Conservation (phyloP, 2,113 vertebrate genomes). For the Nymphicus hollandicus region DNA sequence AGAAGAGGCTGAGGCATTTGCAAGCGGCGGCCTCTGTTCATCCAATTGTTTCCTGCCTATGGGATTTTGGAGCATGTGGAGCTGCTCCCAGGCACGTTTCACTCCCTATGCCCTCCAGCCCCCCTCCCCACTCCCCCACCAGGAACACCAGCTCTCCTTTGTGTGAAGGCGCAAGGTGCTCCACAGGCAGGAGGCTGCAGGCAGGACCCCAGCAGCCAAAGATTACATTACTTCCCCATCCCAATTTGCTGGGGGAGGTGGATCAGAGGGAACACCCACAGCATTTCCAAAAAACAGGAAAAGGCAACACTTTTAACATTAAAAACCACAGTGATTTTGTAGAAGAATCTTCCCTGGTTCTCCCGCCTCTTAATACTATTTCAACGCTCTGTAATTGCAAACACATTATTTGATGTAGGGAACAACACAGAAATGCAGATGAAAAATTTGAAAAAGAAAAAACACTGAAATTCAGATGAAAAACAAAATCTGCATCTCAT, state of each 20-base stretch:
- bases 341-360: not conserved
- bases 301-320: not conserved
- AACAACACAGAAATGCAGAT: not conserved
- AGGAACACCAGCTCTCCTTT: conserved; percentile 20
- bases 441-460: not conserved
- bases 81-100: conserved; percentile 57
- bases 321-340: not conserved
- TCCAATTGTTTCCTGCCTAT: conserved; percentile 24
- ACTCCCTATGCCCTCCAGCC: not conserved
- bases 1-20: not conserved
- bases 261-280: not conserved
- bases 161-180: not conserved
- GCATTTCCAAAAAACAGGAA: not conserved
- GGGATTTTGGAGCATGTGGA: conserved; percentile 5
- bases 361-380: not conserved
- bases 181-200: not conserved
- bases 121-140: not conserved
- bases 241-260: not conserved
- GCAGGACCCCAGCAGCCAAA: not conserved
- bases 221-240: not conserved
- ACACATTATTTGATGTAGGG: not conserved
- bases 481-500: not conserved
- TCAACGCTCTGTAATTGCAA: not conserved
- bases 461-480: not conserved
- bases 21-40: not conserved